A percentile compares a stretch with the other conserved stretches of the same genome.
Conservation (phyloP, 2,797 vertebrate species). For the Platalea minor region DNA sequence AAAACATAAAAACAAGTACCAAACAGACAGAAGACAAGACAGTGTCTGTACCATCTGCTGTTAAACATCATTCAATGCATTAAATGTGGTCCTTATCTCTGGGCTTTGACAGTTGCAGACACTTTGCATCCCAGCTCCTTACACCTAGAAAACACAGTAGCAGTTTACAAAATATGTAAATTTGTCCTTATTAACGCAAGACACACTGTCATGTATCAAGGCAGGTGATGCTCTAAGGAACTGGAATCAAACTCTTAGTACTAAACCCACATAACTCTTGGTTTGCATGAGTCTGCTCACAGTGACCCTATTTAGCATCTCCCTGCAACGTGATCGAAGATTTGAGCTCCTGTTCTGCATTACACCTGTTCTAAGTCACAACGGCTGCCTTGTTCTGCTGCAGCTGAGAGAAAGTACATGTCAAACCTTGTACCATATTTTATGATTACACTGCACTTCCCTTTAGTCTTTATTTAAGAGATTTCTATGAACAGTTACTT, state of each 20-base stretch:
- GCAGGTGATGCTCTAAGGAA: neutral
- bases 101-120: neutral
- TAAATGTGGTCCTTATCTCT: neutral
- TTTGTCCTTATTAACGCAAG: neutral
- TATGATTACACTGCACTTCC: neutral
- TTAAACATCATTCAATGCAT: neutral
- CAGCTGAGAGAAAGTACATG: neutral
- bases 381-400: neutral
- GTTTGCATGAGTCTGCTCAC: neutral
- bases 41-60: neutral
- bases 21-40: neutral
- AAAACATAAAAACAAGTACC: neutral
- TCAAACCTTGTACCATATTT: neutral
- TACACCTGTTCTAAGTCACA: too few relatives aligned
- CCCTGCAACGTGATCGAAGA: neutral
- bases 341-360: neutral
- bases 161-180: neutral
- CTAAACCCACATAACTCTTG: neutral
- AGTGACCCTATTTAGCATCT: neutral
- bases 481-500: neutral
- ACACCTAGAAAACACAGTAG: neutral
- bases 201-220: fast-evolving
- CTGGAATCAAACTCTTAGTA: neutral
- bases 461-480: neutral
- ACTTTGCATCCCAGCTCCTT: neutral